Base-by-base conservation (phyloP, 2,797 vertebrate species). In the Spinus olivaceus region DNA sequence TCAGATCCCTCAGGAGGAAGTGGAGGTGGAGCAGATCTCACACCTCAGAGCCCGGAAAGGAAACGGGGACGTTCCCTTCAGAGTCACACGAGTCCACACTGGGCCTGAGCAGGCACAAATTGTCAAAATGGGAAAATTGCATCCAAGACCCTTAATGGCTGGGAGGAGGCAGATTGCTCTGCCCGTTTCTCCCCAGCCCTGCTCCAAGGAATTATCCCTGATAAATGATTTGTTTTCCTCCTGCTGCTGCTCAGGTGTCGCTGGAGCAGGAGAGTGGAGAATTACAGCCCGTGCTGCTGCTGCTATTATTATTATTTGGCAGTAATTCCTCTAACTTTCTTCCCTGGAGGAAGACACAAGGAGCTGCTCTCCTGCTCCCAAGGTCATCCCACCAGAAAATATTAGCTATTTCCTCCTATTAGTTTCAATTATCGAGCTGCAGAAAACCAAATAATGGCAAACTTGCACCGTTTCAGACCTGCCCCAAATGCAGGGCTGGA, bases 281-380 rank as follows among this genome's bases (percentile, higher is more conserved):
- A 92, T 87, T 95, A 92, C 79, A 96, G 96, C 89, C 89, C 10
- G 5, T 7, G 28, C 87, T 88, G 90, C 73, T 91, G 90, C 73
- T 91, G 54, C 44, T 77, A 76, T 90, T 79, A 92, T 94, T 90
- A 94, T 88, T 88, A 91, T 93, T 95, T 93, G 90, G 86, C 88
- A 92, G 92, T 89, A 93, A 86, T 94, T 95, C 84, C 93, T 86
- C 86, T 77, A 71, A 90, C 74, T 94, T 92, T 71, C 78, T 70
- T 94, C 83, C 93, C 88, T 33, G 53, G 78, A 89, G 81, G 61
- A 95, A 78, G 94, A 24, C 56, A 60, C 46, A 33, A 77, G 30
- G 41, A 87, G 71, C 86, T 73, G 88, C 30, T 84, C 83, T 80
- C 63, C 78, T 77, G 83, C 83, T 95, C 88, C 90, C 86, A 85